phyloP scores from a whole-genome alignment of 2,888 invertebrate species.

The Lepeophtheirus nordmannii region DNA sequence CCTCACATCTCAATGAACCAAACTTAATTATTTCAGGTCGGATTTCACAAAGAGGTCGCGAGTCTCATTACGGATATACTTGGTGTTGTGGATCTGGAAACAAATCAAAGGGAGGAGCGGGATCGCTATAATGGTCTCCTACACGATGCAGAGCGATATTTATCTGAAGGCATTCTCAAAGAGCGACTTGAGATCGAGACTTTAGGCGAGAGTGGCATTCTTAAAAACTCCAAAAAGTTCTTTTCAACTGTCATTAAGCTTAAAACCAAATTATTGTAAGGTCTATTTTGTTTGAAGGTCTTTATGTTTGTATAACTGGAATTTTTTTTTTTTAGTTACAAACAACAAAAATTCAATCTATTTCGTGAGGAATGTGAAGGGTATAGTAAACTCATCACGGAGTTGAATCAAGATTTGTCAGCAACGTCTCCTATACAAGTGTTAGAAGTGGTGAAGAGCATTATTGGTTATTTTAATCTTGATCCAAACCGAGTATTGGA shows the following conservation, averaged over 20 bases:
- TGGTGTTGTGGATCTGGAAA: background rate
- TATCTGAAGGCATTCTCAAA: slow-evolving; percentile 42
- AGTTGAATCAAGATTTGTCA: slow-evolving; percentile 54
- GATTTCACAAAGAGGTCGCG: background rate
- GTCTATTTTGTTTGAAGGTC: slow-evolving; percentile 32
- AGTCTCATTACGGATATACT: background rate
- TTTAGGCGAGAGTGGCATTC: slow-evolving; percentile 71
- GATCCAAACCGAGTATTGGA: slow-evolving; percentile 96
- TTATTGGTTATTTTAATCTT: slow-evolving; percentile 96
- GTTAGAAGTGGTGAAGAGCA: slow-evolving; percentile 74
- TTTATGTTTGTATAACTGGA: background rate
- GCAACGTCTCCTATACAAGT: slow-evolving; percentile 42
- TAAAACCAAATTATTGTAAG: slow-evolving; percentile 94
- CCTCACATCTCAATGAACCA: background rate
- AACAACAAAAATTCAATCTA: slow-evolving; percentile 96
- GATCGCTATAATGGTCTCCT: background rate
- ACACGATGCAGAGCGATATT: background rate
- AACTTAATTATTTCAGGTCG: no score
- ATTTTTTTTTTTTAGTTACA: slow-evolving; percentile 54
- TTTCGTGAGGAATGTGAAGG: slow-evolving; percentile 98
- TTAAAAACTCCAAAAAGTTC: slow-evolving; percentile 65
- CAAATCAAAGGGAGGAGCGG: background rate
- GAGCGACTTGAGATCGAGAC: slow-evolving; percentile 86
- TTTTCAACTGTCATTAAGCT: slow-evolving; percentile 91
- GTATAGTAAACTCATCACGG: slow-evolving; percentile 86